Conservation (phyloP, 2,797 vertebrate species). For the Sebastiscus albofasciatus region DNA sequence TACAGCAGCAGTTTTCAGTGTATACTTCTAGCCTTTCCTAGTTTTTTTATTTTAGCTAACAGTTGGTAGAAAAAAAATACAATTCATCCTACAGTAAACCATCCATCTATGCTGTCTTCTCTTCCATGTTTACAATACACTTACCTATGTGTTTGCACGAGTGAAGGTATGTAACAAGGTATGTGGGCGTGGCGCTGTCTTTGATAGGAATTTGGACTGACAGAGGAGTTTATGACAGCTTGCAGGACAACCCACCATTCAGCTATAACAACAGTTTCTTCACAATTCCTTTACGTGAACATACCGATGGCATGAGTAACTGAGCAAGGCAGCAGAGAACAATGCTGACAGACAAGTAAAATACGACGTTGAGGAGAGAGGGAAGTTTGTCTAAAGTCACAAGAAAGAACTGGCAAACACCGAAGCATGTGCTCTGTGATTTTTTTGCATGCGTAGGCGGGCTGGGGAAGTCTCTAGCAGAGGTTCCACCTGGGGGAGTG, state of each 20-base stretch:
- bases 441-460: slow-evolving; percentile 1
- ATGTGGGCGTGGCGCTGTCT: neutral
- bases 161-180: neutral
- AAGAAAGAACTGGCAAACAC: neutral
- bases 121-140: neutral
- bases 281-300: neutral
- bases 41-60: neutral
- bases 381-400: neutral
- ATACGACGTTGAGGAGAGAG: too few relatives aligned
- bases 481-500: slow-evolving; percentile 39
- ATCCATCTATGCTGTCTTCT: neutral
- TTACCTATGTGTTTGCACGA: neutral
- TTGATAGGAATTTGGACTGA: neutral
- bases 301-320: neutral
- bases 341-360: neutral
- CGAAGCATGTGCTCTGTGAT: neutral
- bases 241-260: neutral
- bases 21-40: neutral
- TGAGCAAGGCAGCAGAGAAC: neutral
- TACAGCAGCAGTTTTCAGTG: neutral
- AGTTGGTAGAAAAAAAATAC: neutral
- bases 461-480: slow-evolving; percentile 41
- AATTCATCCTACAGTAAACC: neutral
- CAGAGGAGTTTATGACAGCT: neutral
- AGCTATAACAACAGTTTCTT: neutral